Evolutionary conservation across 1,140 invertebrate species (phyloP).

Genomic region (Drosophila lowei): DNA sequence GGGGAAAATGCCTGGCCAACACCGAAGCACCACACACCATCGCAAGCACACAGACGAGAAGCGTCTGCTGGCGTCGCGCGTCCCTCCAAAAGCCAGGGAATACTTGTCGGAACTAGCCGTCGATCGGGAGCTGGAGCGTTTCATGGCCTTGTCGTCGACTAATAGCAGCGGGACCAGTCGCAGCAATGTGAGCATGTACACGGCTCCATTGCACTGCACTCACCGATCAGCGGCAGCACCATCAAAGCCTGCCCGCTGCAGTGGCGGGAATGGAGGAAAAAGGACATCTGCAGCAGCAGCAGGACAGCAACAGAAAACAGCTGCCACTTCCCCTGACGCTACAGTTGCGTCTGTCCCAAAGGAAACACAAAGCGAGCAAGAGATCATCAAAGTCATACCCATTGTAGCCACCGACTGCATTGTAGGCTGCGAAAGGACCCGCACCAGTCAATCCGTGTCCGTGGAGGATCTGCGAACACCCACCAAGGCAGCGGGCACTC

Average conservation of each 20-base stretch:
- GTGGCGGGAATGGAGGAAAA: not conserved
- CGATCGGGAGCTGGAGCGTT: constrained; percentile 49
- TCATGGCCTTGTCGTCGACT: constrained; percentile 47
- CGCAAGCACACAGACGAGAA: constrained; percentile 13
- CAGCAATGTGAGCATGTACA: constrained; percentile 4
- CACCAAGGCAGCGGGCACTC: constrained; percentile 27
- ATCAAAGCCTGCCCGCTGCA: not conserved
- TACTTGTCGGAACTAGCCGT: constrained; percentile 40
- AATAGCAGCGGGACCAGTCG: constrained; percentile 38
- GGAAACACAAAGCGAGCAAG: too few relatives aligned
- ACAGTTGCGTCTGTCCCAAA: not conserved
- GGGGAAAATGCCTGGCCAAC: not conserved
- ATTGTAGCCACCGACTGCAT: constrained; percentile 28
- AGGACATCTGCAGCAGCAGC: not conserved
- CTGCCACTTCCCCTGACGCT: not conserved
- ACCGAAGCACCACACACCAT: constrained; percentile 8
- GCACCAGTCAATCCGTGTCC: constrained; percentile 29
- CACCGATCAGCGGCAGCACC: not conserved
- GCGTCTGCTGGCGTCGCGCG: constrained; percentile 22
- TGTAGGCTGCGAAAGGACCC: not conserved
- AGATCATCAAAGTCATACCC: constrained; percentile 34
- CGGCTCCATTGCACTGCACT: too few relatives aligned
- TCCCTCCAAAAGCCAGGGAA: constrained; percentile 37
- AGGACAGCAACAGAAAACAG: too few relatives aligned
- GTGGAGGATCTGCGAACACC: constrained; percentile 64